These are phyloP conservation scores for Pseudococcus jackbeardsleyi DNA, from an alignment of 2,888 invertebrate genomes.

Conservation along the genomic window DNA sequence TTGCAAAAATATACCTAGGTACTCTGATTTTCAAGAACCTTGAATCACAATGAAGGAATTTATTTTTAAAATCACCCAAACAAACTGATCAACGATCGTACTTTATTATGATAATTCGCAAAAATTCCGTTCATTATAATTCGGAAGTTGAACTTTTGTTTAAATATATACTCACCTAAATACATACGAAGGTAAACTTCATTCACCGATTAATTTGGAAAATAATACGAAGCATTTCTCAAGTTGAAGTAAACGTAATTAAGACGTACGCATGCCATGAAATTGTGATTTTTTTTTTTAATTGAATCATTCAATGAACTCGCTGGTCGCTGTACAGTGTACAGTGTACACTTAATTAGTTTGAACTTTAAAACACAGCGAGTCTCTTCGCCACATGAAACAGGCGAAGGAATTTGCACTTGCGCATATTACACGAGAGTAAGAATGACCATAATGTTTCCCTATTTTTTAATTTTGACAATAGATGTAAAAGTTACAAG, in stretches of 20 bases:
- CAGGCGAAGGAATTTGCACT: neutral
- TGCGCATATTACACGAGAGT: neutral
- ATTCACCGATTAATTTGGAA: too few relatives aligned
- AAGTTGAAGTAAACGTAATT: neutral
- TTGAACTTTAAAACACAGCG: neutral
- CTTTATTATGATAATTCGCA: too few relatives aligned
- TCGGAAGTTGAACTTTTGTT: too few relatives aligned
- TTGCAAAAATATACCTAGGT: too few relatives aligned
- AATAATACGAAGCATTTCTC: neutral
- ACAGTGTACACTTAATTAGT: neutral
- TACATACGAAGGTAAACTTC: too few relatives aligned
- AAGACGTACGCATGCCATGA: neutral
- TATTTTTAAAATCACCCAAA: too few relatives aligned
- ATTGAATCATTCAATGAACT: conserved; percentile 18
- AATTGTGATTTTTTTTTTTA: neutral
- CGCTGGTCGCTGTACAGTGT: neutral
- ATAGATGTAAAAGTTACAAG: too few relatives aligned
- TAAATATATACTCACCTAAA: too few relatives aligned
- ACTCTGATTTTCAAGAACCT: too few relatives aligned
- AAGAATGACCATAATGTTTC: neutral
- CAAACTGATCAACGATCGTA: too few relatives aligned
- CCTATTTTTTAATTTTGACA: neutral
- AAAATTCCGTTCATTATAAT: too few relatives aligned
- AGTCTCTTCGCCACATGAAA: neutral
- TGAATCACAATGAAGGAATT: too few relatives aligned